phyloP scores from a whole-genome alignment of 2,797 vertebrate genomes.

The Lemur catta region DNA sequence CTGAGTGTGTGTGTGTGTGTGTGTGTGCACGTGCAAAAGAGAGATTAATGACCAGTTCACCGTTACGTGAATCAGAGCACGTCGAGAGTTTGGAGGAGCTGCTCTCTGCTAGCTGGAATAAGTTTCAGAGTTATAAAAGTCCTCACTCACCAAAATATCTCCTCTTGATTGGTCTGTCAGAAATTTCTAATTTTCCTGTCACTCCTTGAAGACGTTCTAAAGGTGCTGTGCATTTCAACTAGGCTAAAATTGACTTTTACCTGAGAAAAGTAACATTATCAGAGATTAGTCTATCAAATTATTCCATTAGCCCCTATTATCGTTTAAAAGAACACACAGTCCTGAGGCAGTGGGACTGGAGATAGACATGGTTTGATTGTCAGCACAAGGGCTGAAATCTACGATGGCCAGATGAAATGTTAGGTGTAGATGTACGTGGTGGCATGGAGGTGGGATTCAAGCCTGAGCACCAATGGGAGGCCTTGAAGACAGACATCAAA shows the following conservation, averaged over 20 bases:
- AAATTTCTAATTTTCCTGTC: conserved; percentile 57
- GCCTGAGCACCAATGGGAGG: neutral
- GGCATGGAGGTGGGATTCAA: neutral
- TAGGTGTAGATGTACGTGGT: neutral
- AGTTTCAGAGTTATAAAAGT: neutral
- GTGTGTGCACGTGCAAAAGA: neutral
- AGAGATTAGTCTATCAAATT: conserved; percentile 37
- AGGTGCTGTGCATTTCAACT: conserved; percentile 30
- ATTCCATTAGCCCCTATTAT: conserved; percentile 44
- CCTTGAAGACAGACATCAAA: neutral
- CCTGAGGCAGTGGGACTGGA: neutral
- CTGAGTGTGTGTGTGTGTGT: neutral
- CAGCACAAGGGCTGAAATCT: neutral
- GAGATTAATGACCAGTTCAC: neutral
- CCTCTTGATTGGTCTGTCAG: conserved; percentile 41
- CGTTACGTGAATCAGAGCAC: neutral
- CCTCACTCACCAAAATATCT: conserved; percentile 29
- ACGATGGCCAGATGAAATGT: neutral
- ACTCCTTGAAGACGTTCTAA: conserved; percentile 48
- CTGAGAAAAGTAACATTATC: conserved; percentile 34
- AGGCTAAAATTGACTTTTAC: conserved; percentile 54
- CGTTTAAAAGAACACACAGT: neutral
- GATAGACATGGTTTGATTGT: neutral
- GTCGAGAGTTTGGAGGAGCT: neutral
- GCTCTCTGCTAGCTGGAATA: neutral